Evolutionary conservation across 2,797 vertebrate genomes (phyloP), one percentile per base, ranked within the genome.

Genomic region (Coluber constrictor): DNA sequence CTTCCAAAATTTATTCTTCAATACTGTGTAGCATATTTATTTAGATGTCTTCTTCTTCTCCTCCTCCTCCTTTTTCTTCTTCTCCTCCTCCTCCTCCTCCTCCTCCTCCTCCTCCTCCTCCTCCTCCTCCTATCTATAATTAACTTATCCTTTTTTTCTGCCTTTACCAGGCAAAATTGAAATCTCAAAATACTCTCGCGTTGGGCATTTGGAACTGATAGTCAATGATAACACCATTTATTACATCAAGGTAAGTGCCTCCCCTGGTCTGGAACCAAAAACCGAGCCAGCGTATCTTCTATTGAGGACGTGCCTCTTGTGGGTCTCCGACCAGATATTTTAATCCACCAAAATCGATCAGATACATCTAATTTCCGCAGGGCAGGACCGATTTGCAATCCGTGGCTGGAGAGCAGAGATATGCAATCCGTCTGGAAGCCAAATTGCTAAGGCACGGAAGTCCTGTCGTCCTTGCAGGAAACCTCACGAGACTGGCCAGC

Each of bases 391-490:
- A 98, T 92, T 96, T 97, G 37, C 97, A 97, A 93, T 97, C 93
- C n/a, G 93, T 97, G 63, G 63, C 92, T 47, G 97, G 97, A 74
- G 98, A 98, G 92, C 98, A 97, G 94, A 97, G 95, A 94, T 97
- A 97, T 0, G 93, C 97, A 90, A 98, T 97, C 92, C 98, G 98
- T 66, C 94, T 99, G 93, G 98, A 99, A 96, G 97, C 97, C 93
- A 98, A 98, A 95, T 95, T 98, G 95, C 96, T 97, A 15, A 96
- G 97, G 6, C 92, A 97, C 11, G 97, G 97, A 93, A 98, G 94
- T 96, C 98, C 98, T 74, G 94, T 98, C 86, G 96, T 98, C 95
- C 95, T 99, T 29, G 97, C 98, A 79, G 98, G 98, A 95, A 99
- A 98, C 90, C 90, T 98, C 92, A 98, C 98, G 1, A 97, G 97